Evolutionary conservation across 2,888 invertebrate species (phyloP), one percentile per base, ranked within the genome.

Genomic region (Acleris holmiana): DNA sequence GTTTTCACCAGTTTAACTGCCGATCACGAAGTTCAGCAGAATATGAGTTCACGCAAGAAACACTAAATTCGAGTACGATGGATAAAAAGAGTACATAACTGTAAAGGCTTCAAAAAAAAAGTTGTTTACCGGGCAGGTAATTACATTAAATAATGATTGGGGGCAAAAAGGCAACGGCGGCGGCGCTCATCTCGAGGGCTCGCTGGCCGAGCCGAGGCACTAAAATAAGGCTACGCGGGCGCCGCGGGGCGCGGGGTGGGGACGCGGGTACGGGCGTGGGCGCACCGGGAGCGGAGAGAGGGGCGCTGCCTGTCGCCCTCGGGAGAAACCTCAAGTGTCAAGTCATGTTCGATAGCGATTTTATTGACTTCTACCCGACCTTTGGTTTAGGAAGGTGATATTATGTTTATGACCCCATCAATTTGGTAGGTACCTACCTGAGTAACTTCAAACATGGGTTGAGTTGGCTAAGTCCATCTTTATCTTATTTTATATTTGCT

Each of bases 81-180:
- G 68, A 83, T 84, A 86, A 85, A 86, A 84, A 84, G 73, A 75
- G 73, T 79, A 78, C 76, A 75, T 83, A 82, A 88, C 85, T 79
- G 85, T 86, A 84, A 84, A 82, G 79, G 80, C 84, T 84, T 77
- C 77, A 78, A 81, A 85, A 89, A 54, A 86, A 88, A 85, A 84
- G 76, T 74, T 80, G 81, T 85, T 84, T 85, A 82, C 80, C 73
- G 77, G 79, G 79, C 79, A 87, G 90, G 89, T 90, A 90, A 91
- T 91, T 90, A 89, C 86, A 86, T 88, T 82, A 87, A 89, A 88
- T 89, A 91, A 89, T 88, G 85, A 88, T 85, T 82, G 83, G 84
- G 84, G 84, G 82, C 83, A 84, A 86, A 86, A 86, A 82, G 72
- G 75, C 79, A 77, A 77, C 76, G 81, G 81, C 80, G 77, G 83